Evolutionary conservation across 2,888 invertebrate genomes (phyloP).

Genomic region (Dicyrtomina minuta): DNA sequence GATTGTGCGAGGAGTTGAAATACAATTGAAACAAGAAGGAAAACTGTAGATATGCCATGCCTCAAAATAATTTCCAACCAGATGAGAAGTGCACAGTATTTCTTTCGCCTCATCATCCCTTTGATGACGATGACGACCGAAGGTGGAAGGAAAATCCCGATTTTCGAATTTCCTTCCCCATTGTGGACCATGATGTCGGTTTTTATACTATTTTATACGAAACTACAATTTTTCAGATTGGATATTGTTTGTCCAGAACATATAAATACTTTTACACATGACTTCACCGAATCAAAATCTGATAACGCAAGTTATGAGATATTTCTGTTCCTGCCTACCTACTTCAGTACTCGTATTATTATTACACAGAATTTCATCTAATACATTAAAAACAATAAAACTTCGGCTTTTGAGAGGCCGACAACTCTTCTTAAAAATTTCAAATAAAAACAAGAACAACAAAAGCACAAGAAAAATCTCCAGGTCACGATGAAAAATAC

Average conservation of each 20-base stretch:
- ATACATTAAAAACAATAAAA: neutral
- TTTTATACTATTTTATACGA: neutral
- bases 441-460: no score
- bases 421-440: neutral
- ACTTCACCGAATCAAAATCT: slow-evolving; percentile 10
- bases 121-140: no score
- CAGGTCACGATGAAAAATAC: no score
- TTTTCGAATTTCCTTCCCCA: no score
- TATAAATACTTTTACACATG: slow-evolving; percentile 14
- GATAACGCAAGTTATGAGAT: neutral
- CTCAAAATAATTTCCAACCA: no score
- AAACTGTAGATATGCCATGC: no score
- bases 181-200: no score
- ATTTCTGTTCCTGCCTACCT: neutral
- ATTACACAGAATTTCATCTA: neutral
- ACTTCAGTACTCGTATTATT: neutral
- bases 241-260: neutral
- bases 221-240: neutral
- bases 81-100: neutral
- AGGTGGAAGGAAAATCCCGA: no score
- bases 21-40: no score
- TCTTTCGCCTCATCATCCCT: neutral
- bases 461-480: no score
- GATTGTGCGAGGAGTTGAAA: no score
- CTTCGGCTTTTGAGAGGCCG: neutral